Evolutionary conservation across 2,797 vertebrate species (phyloP).

Genomic region (Heliangelus exortis): DNA sequence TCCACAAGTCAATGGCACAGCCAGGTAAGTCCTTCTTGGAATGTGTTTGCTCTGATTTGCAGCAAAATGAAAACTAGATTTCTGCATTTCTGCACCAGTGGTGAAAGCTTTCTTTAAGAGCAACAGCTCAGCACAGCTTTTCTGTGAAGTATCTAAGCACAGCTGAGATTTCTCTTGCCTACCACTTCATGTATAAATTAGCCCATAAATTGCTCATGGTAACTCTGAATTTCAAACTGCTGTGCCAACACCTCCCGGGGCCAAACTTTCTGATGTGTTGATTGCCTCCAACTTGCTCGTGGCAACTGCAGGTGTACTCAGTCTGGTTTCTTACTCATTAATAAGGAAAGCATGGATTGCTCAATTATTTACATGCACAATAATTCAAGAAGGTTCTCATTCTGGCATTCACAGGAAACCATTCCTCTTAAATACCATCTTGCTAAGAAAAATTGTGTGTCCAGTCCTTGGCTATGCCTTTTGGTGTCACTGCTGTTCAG

Average conservation of each 20-base stretch:
- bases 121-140: background rate
- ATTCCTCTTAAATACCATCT: background rate
- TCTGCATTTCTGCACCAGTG: background rate
- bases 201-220: background rate
- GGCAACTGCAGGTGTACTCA: background rate
- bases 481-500: accelerated
- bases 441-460: background rate
- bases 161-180: background rate
- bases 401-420: background rate
- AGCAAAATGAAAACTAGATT: background rate
- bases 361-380: background rate
- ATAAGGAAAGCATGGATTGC: background rate
- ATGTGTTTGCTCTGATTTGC: background rate
- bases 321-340: background rate
- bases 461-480: background rate
- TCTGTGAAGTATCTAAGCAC: background rate
- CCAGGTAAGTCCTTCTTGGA: background rate
- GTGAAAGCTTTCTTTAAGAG: background rate
- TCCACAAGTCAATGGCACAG: background rate
- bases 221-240: background rate
- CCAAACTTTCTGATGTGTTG: background rate
- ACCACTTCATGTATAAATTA: background rate
- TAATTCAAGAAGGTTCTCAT: background rate
- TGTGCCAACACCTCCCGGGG: background rate
- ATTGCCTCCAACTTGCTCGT: background rate